Evolutionary conservation across 2,113 vertebrate genomes (phyloP).

Genomic region (Tylochromis polylepis): DNA sequence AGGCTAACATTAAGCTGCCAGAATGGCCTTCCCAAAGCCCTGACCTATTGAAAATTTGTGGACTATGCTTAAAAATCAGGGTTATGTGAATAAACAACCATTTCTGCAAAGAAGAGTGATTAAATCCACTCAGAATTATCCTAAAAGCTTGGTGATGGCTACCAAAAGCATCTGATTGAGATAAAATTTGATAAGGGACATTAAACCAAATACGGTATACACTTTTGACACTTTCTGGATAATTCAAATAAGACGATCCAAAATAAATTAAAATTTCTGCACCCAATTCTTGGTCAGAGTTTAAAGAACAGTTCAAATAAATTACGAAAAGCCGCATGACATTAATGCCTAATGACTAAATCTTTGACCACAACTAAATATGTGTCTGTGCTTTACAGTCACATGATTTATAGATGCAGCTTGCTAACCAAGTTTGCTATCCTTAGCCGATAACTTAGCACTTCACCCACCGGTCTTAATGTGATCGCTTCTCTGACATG

Average conservation of each 20-base stretch:
- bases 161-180: neutral
- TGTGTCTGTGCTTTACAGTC: neutral
- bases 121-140: neutral
- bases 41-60: neutral
- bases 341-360: neutral
- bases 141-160: neutral
- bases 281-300: neutral
- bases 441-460: neutral
- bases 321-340: neutral
- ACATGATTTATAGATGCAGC: neutral
- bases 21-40: neutral
- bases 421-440: neutral
- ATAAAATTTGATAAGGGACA: neutral
- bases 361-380: neutral
- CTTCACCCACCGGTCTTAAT: neutral
- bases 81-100: neutral
- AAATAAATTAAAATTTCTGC: neutral
- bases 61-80: neutral
- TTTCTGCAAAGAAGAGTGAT: neutral
- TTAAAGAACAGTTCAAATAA: neutral
- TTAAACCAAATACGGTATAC: neutral
- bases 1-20: neutral
- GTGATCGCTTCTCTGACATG: neutral
- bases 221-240: neutral
- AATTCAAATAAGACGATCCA: neutral